phyloP scores from a whole-genome alignment of 2,797 vertebrate genomes.

The Argyrosomus regius region DNA sequence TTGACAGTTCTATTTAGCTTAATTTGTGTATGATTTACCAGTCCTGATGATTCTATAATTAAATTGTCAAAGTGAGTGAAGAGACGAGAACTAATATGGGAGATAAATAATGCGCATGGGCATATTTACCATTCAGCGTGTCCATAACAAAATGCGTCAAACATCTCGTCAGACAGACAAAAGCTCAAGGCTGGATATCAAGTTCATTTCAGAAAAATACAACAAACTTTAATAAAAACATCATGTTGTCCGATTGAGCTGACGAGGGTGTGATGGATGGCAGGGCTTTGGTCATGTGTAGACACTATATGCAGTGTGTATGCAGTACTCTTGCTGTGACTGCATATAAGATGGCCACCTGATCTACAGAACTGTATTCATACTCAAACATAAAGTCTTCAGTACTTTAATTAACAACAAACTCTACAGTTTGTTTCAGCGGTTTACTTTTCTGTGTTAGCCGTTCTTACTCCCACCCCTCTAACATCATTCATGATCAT shows the following conservation, averaged over 20 bases:
- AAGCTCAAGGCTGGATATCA: not conserved
- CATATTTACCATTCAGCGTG: constrained; percentile 17
- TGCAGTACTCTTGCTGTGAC: not conserved
- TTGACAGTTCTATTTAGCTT: constrained; percentile 61
- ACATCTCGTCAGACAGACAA: not conserved
- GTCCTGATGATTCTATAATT: constrained; percentile 61
- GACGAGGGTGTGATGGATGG: not conserved
- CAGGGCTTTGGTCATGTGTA: not conserved
- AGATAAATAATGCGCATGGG: constrained; percentile 34
- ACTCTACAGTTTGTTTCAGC: not conserved
- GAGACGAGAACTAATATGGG: constrained; percentile 29
- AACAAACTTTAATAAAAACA: not conserved
- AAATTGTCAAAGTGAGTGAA: constrained; percentile 67
- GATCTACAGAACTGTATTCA: not conserved
- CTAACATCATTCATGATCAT: too few species aligned
- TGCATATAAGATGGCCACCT: not conserved
- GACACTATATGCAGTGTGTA: too few species aligned
- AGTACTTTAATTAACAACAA: not conserved
- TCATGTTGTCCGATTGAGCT: constrained; percentile 1
- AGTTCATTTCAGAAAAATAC: not conserved
- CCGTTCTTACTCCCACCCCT: too few species aligned
- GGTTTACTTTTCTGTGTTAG: not conserved
- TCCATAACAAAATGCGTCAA: not conserved
- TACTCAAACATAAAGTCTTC: not conserved
- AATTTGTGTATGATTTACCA: constrained; percentile 57